A percentile compares a stretch with the other conserved stretches of the same genome.
phyloP scores from a whole-genome alignment of 2,888 invertebrate species.

The Dusona sp. region DNA sequence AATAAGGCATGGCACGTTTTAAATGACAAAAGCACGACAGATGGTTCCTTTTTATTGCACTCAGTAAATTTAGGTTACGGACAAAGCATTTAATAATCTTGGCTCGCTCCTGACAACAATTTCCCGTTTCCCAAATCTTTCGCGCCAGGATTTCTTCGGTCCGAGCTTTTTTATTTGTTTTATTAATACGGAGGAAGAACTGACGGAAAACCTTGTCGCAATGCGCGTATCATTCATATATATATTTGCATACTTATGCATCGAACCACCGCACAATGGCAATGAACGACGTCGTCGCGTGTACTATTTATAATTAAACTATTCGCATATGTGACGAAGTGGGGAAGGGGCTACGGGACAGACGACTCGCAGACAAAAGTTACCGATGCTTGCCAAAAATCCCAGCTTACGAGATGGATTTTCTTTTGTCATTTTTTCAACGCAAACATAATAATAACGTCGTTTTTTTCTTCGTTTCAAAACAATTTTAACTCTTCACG shows the following conservation, averaged over 20 bases:
- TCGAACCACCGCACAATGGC: conserved; percentile 68
- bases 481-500: not conserved
- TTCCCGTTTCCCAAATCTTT: conserved; percentile 2
- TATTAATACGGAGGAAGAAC: conserved; percentile 20
- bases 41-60: conserved; percentile 12
- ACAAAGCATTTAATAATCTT: conserved; percentile 43
- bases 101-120: conserved; percentile 18
- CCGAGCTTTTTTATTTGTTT: not conserved
- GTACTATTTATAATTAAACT: conserved; percentile 69
- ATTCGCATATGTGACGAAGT: conserved; percentile 37
- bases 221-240: conserved; percentile 6
- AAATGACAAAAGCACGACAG: not conserved
- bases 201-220: conserved; percentile 34
- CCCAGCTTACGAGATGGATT: conserved; percentile 38
- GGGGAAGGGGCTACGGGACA: conserved; percentile 63
- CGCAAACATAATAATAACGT: not conserved
- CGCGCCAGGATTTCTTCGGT: not conserved
- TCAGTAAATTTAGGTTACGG: not conserved
- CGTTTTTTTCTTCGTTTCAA: not conserved
- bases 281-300: conserved; percentile 69
- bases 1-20: not conserved
- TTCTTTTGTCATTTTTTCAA: not conserved
- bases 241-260: conserved; percentile 15
- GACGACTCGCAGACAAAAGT: conserved; percentile 77
- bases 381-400: conserved; percentile 70